A percentile compares a stretch with the other conserved stretches of the same genome.
These are phyloP conservation scores for Sphaerophoria taeniata DNA, from an alignment of 2,888 invertebrate species.

Conservation along the genomic window DNA sequence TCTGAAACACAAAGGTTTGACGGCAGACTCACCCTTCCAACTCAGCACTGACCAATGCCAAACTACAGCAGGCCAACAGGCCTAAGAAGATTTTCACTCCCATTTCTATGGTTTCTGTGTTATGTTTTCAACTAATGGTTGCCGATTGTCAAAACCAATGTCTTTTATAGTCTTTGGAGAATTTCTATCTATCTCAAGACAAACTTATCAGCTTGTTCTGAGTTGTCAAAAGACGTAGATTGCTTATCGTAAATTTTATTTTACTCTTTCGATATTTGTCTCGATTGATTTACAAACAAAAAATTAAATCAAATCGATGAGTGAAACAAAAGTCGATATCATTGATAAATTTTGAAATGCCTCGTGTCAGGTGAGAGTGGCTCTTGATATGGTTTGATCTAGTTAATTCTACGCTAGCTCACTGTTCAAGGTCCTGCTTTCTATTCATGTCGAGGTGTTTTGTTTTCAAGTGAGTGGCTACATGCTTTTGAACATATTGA, in stretches of 20 bases:
- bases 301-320: conserved; percentile 7
- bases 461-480: too few species aligned
- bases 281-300: conserved; percentile 17
- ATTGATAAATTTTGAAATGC: conserved; percentile 4
- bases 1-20: too few species aligned
- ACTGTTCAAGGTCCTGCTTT: background rate
- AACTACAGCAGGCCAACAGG: conserved; percentile 48
- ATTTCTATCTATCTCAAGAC: background rate
- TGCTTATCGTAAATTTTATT: conserved; percentile 4
- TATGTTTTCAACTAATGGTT: conserved; percentile 39
- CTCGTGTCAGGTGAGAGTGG: conserved; percentile 17
- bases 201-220: conserved; percentile 40
- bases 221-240: conserved; percentile 9
- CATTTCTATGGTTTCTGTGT: conserved; percentile 36
- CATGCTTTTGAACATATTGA: too few species aligned
- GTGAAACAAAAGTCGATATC: background rate
- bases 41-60: conserved; percentile 63
- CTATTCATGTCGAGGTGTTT: too few species aligned
- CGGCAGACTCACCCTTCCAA: conserved; percentile 57
- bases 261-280: background rate
- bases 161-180: conserved; percentile 24
- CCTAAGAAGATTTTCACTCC: conserved; percentile 43
- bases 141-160: background rate
- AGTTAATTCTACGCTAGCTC: conserved; percentile 8
- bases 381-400: conserved; percentile 10